These are phyloP conservation scores for Lithobates pipiens DNA, from an alignment of 2,797 vertebrate species.

Conservation along the genomic window DNA sequence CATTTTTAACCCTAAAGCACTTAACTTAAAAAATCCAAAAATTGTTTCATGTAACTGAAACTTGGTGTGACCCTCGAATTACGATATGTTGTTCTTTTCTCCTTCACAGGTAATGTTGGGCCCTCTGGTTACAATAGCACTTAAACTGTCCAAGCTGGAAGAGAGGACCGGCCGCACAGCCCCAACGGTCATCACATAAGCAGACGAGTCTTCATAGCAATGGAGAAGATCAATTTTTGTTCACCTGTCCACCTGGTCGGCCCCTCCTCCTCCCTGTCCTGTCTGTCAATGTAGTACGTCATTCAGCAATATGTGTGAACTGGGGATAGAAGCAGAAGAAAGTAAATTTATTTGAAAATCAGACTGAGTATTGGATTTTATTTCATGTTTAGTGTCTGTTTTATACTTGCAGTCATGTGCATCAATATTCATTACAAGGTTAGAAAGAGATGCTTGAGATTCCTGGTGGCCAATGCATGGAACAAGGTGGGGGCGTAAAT, in stretches of 20 bases:
- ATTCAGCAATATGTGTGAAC: constrained; percentile 52
- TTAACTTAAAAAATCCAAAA: no score
- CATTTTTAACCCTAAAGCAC: no score
- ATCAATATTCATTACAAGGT: no score
- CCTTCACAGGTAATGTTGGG: constrained; percentile 91
- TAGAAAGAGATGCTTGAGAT: no score
- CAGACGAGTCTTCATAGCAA: not conserved
- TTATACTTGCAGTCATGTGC: no score
- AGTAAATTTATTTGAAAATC: constrained; percentile 57
- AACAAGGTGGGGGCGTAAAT: no score
- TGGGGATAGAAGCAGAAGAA: constrained; percentile 63
- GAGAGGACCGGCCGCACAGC: constrained; percentile 87
- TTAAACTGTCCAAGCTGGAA: constrained; percentile 92
- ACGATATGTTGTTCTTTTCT: not conserved
- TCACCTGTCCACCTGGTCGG: not conserved
- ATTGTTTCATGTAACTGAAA: no score
- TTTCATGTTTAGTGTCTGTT: not conserved
- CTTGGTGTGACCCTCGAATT: not conserved
- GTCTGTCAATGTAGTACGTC: not conserved
- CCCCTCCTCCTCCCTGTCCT: constrained; percentile 22
- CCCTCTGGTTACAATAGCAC: constrained; percentile 91
- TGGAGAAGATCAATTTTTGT: constrained; percentile 5
- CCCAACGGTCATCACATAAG: constrained; percentile 96
- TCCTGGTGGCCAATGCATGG: no score
- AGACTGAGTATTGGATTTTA: not conserved